phyloP scores from a whole-genome alignment of 2,888 invertebrate genomes.

The Graphium colonna region DNA sequence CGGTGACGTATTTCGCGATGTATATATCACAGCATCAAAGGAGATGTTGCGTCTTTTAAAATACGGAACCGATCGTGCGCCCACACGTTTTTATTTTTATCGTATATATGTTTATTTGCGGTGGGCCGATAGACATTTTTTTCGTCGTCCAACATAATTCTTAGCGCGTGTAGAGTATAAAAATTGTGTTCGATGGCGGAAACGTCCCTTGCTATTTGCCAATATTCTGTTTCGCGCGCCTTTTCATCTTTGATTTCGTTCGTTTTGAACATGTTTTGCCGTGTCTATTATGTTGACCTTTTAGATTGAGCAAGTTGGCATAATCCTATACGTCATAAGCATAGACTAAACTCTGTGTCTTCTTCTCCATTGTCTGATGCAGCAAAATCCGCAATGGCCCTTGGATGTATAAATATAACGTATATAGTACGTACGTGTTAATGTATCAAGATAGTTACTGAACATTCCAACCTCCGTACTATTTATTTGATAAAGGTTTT shows the following conservation, averaged over 20 bases:
- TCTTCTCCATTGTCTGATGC: no score
- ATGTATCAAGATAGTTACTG: no score
- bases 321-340: no score
- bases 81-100: constrained; percentile 20
- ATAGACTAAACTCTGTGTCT: no score
- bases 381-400: no score
- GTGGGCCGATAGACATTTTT: constrained; percentile 5
- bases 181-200: neutral
- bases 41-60: constrained; percentile 14
- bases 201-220: neutral
- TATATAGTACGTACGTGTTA: no score
- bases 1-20: constrained; percentile 14
- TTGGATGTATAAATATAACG: no score
- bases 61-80: constrained; percentile 21
- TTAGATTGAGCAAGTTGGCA: neutral
- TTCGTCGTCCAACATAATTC: constrained; percentile 10
- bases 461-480: no score
- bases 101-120: constrained; percentile 9
- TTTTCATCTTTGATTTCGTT: neutral
- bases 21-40: constrained; percentile 23
- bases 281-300: neutral
- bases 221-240: neutral
- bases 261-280: neutral
- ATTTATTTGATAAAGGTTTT: no score
- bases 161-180: no score